These are phyloP conservation scores for Penaeus monodon DNA, from an alignment of 2,888 invertebrate genomes.

Conservation along the genomic window DNA sequence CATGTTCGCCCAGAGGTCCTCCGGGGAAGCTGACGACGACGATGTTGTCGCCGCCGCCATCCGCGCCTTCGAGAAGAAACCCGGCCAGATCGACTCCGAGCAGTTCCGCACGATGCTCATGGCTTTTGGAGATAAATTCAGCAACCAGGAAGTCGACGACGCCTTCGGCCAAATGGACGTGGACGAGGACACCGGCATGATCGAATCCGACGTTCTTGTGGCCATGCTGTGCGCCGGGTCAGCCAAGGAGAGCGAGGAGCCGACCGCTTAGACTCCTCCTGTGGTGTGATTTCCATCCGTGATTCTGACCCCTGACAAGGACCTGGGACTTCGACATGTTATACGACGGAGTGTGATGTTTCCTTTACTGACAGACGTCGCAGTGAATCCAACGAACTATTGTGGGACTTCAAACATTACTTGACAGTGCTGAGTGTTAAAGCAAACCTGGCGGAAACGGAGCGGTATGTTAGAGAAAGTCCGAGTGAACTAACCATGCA, in stretches of 20 bases:
- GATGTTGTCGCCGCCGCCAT: conserved; percentile 76
- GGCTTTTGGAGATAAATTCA: conserved; percentile 78
- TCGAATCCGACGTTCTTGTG: conserved; percentile 60
- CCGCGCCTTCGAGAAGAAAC: conserved; percentile 65
- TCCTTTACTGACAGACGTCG: too few species aligned
- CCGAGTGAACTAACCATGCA: too few species aligned
- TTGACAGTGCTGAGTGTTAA: too few species aligned
- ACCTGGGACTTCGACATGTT: conserved; percentile 18
- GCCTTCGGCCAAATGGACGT: conserved; percentile 65
- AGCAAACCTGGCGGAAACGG: too few species aligned
- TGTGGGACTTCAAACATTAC: too few species aligned
- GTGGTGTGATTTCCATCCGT: conserved; percentile 41
- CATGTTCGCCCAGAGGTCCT: conserved; percentile 66
- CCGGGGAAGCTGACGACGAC: conserved; percentile 76
- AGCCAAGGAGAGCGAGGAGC: conserved; percentile 55
- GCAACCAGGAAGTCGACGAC: conserved; percentile 74
- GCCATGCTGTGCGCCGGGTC: conserved; percentile 63
- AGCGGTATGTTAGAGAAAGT: too few species aligned
- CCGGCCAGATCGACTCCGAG: conserved; percentile 65
- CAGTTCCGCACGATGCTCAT: conserved; percentile 77
- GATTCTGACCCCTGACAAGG: conserved; percentile 47
- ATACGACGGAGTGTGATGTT: not conserved
- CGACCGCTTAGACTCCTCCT: conserved; percentile 23
- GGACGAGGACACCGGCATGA: conserved; percentile 65
- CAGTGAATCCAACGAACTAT: too few species aligned